Base-by-base conservation (phyloP, 1,140 invertebrate species). In the Aradophagus sp. region DNA sequence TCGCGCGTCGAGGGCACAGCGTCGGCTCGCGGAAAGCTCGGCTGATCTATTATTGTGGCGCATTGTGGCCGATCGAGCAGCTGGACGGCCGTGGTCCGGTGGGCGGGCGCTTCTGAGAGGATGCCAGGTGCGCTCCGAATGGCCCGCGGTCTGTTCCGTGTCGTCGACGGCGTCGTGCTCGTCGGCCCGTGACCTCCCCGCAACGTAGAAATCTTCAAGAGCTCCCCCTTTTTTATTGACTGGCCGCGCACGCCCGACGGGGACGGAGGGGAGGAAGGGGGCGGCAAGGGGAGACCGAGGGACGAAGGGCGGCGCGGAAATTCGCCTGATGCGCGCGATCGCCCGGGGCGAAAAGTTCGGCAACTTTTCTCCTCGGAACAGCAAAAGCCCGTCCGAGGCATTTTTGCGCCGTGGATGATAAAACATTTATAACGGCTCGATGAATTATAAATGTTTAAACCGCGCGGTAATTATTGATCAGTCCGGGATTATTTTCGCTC, bases 61-160 rank as follows among this genome's bases (percentile, higher is more conserved):
- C 42, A 72, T 72, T 72, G 68, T 66, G n/a, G n/a, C 36, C 68
- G 55, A 66, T 66, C 44, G 55, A 72, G 50, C 68, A 72, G 68
- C 68, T 66, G 61, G 61, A 61, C 61, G 61, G n/a, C n/a, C n/a
- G n/a, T n/a, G n/a, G 42, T 65, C 35, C 47, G 53, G 42, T 65
- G 55, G 68, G 68, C 68, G 68, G 68, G 61, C 41, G 61, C 44
- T 72, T 66, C 68, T 72, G 68, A 72, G 68, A 72, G 68, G 68
- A 72, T 62, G 68, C 68, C 68, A 66, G 61, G 68, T 61, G 68
- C 61, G 47, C 66, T 66, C 52, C 61, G 53, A 66, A 72, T 72
- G 42, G 23, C 15, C 29, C 19, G 56, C 52, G 53, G 68, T 65
- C 68, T 71, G 65, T 65, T 65, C 55, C 35, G 45, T 45, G 35